Percentiles rank a stretch among this genome's conserved stretches.
Evolutionary conservation across 2,888 invertebrate genomes (phyloP).

Genomic region (Sabatieria punctata): DNA sequence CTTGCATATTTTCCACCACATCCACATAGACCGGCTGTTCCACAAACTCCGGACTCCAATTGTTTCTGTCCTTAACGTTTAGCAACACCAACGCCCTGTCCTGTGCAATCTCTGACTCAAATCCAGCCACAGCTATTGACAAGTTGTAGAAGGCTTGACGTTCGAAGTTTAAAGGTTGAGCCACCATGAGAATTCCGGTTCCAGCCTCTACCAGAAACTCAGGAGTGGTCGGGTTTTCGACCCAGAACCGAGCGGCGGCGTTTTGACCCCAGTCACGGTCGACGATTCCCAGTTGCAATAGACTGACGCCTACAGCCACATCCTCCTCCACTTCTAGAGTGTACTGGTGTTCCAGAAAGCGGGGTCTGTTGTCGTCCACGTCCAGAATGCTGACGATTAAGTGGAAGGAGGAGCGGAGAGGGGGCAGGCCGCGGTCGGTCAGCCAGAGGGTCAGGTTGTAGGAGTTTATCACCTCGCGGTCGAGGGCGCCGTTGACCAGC

Average conservation of each 20-base stretch:
- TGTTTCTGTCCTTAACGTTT: constrained; percentile 73
- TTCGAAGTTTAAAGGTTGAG: constrained; percentile 82
- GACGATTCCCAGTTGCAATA: constrained; percentile 50
- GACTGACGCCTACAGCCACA: constrained; percentile 76
- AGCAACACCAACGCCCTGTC: constrained; percentile 45
- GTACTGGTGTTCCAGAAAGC: constrained; percentile 53
- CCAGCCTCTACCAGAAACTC: constrained; percentile 82
- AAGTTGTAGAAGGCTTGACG: constrained; percentile 64
- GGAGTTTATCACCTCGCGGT: constrained; percentile 57
- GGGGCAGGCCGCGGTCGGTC: constrained; percentile 67
- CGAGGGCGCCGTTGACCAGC: constrained; percentile 63
- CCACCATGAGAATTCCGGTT: constrained; percentile 70
- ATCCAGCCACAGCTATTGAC: constrained; percentile 75
- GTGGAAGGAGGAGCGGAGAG: constrained; percentile 50
- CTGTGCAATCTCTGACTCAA: too few species aligned
- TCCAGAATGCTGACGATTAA: constrained; percentile 35
- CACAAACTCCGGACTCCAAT: constrained; percentile 76
- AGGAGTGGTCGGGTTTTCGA: too few species aligned
- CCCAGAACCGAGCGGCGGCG: too few species aligned
- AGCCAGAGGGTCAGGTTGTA: constrained; percentile 62
- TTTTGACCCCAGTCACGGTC: constrained; percentile 53
- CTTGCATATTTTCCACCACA: constrained; percentile 45
- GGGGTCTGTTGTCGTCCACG: not conserved
- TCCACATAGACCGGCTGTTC: constrained; percentile 81
- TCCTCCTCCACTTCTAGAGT: constrained; percentile 73